Conservation (phyloP, 2,113 vertebrate species). For the Gyps fulvus region DNA sequence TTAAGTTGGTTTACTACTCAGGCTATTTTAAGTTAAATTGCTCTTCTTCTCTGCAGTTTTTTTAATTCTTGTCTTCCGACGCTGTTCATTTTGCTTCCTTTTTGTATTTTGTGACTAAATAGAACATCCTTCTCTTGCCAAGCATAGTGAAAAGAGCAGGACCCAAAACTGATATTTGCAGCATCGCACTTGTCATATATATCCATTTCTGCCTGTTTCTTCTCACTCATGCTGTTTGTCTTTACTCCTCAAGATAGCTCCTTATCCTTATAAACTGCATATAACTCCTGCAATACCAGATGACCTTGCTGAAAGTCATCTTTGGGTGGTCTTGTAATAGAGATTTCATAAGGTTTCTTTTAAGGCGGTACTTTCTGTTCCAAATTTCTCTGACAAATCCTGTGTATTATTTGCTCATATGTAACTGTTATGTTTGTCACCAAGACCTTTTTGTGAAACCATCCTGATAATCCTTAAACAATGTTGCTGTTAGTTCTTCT, state of each 20-base stretch:
- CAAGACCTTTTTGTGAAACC: background rate
- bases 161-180: background rate
- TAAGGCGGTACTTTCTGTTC: constrained; percentile 11
- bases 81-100: background rate
- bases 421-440: background rate
- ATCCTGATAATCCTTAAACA: constrained; percentile 1
- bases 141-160: background rate
- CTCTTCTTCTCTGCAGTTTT: background rate
- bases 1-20: background rate
- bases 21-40: background rate
- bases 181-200: background rate
- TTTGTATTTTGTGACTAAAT: background rate
- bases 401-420: constrained; percentile 13
- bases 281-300: background rate
- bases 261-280: background rate
- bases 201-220: background rate
- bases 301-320: constrained; percentile 46
- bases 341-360: background rate
- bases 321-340: constrained; percentile 12
- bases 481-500: background rate
- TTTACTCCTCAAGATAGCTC: constrained; percentile 48
- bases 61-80: background rate
- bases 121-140: background rate
- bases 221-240: constrained; percentile 17
- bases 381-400: constrained; percentile 37